Base-by-base conservation (phyloP, 2,113 vertebrate species). In the Felis catus region DNA sequence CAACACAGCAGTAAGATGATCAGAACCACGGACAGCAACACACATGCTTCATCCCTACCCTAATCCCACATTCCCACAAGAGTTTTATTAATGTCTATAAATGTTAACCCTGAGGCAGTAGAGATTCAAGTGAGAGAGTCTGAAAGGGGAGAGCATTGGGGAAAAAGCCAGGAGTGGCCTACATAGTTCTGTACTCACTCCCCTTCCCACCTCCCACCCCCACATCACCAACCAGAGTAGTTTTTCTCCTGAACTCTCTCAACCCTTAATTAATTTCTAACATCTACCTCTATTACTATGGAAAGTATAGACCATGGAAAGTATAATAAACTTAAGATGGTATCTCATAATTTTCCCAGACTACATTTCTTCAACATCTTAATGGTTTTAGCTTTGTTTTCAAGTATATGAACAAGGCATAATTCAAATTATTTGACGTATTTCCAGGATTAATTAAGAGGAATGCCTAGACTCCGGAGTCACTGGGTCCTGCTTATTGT, bases 1-100 rank as follows among this genome's bases (percentile, higher is more conserved):
- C 55, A 15, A 27, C 31, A 2, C 16, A 74, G 9, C 10, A 23
- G 29, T 15, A 41, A 11, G 4, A 39, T 19, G 10, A 7, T 97
- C 96, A 97, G 98, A 0, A 98, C 97, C 97, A 63, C 8, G 97
- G 97, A 97, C 95, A 98, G 97, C 96, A 85, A 33, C 70, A 74
- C 4, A 55, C 1, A 12, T 1, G 21, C 31, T 10, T 45, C 31
- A 10, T 25, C 29, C 21, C 74, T 9, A 14, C 7, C 12, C 12
- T 33, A 58, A 53, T 5, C 27, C 41, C 45, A 31, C 19, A 10
- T n/a, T 66, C 51, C 45, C 27, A 27, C 5, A 33, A 78, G 36
- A 89, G 16, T 16, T 74, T 78, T 92, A 15, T n/a, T 87, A 85
- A 1, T 41, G 7, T 66, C 39, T 94, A 12, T 58, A 66, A 94